Evolutionary conservation across 2,797 vertebrate genomes (phyloP).

Genomic region (Coracias cyanogaster): DNA sequence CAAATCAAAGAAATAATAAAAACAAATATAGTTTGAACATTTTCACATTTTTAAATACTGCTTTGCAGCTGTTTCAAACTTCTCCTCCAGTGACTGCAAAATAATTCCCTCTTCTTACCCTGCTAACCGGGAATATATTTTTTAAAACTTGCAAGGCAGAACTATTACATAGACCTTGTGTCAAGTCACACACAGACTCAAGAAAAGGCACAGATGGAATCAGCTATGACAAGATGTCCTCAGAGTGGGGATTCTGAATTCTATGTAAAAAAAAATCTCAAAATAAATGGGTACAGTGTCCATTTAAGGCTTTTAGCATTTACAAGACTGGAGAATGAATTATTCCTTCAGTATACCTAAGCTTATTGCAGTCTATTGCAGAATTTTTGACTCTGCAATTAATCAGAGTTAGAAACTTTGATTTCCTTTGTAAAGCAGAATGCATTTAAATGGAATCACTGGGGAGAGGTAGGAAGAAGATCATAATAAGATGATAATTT

Average conservation of each 20-base stretch:
- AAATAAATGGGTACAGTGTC: not conserved
- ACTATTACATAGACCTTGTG: not conserved
- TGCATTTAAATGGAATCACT: not conserved
- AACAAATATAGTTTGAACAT: accelerated
- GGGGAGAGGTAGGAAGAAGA: not conserved
- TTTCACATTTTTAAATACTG: not conserved
- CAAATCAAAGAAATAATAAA: not conserved
- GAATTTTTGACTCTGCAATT: not conserved
- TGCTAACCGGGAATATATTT: not conserved
- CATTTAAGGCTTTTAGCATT: not conserved
- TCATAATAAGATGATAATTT: not conserved
- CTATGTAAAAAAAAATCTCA: not conserved
- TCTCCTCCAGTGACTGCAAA: not conserved
- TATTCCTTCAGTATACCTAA: not conserved
- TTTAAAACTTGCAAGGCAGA: not conserved
- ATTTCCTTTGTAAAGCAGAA: conserved; percentile 4
- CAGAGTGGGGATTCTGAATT: not conserved
- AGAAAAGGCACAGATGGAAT: not conserved
- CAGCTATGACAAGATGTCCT: accelerated
- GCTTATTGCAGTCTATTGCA: not conserved
- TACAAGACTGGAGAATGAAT: not conserved
- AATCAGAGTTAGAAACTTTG: not conserved
- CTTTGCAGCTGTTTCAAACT: not conserved
- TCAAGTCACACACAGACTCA: not conserved
- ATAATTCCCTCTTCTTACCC: not conserved